phyloP scores from a whole-genome alignment of 2,797 vertebrate genomes.

The Clarias platycephalus region DNA sequence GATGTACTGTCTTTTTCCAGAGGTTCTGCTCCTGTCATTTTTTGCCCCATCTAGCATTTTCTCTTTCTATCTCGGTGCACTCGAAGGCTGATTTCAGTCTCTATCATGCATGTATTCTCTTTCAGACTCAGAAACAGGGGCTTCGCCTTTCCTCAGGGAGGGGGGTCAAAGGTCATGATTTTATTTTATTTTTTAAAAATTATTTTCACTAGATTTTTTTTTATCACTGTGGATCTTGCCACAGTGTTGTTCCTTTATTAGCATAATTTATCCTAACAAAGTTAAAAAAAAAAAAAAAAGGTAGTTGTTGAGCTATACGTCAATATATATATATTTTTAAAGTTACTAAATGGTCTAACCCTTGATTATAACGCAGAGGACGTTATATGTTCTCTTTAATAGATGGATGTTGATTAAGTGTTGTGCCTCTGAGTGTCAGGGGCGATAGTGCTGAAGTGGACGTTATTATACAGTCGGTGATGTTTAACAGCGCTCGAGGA shows the following conservation, averaged over 20 bases:
- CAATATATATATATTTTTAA: too few species aligned
- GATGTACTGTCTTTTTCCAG: constrained; percentile 44
- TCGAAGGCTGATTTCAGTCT: constrained; percentile 1
- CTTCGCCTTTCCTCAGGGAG: constrained; percentile 8
- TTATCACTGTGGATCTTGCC: constrained; percentile 6
- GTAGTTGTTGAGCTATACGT: too few species aligned
- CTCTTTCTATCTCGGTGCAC: constrained; percentile 12
- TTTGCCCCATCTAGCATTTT: constrained; percentile 33
- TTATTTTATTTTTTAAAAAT: too few species aligned
- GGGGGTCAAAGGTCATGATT: constrained; percentile 8
- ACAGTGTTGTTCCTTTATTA: constrained; percentile 6
- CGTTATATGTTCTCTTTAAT: neutral
- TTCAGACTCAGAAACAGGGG: constrained; percentile 28
- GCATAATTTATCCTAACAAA: neutral
- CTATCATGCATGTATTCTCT: constrained; percentile 45
- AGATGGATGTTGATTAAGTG: neutral
- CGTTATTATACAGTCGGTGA: neutral
- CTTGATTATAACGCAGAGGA: neutral
- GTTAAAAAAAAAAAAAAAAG: too few species aligned
- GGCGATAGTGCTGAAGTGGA: neutral
- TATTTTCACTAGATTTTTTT: neutral
- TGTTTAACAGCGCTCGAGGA: neutral
- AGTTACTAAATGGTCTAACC: too few species aligned
- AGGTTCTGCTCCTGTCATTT: constrained; percentile 41
- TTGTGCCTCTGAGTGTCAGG: neutral